phyloP scores from a whole-genome alignment of 2,113 vertebrate species.

The Leptobrachium ailaonicum region DNA sequence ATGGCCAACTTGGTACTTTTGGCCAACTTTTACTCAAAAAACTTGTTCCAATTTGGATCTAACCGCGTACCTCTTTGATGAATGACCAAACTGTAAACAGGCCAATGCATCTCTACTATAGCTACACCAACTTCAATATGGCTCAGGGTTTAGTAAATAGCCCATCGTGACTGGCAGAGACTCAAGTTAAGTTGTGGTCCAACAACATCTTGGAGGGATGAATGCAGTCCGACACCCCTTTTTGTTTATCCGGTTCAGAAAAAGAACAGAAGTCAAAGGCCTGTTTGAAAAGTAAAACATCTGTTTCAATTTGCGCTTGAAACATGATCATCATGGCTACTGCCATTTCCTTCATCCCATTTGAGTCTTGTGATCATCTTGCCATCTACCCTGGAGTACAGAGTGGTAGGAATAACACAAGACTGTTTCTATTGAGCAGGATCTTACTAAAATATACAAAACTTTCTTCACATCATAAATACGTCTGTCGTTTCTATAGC shows the following conservation, averaged over 20 bases:
- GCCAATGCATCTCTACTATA: no score
- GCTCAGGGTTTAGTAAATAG: no score
- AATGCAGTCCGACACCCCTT: no score
- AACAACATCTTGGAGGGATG: no score
- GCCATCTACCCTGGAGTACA: neutral
- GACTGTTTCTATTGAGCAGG: neutral
- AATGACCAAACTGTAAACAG: no score
- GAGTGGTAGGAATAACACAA: neutral
- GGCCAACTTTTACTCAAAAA: no score
- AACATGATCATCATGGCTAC: constrained; percentile 13
- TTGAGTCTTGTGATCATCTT: constrained; percentile 1
- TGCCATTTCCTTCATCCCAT: constrained; percentile 19
- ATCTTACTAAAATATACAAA: neutral
- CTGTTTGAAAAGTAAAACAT: constrained; percentile 35
- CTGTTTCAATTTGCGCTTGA: constrained; percentile 24
- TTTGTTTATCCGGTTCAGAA: constrained; percentile 12
- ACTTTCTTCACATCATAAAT: neutral
- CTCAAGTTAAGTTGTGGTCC: no score
- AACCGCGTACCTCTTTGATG: no score
- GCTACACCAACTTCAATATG: no score
- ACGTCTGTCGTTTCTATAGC: neutral
- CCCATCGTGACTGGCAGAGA: no score
- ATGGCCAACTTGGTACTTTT: no score
- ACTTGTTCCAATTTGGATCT: no score
- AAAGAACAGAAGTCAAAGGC: constrained; percentile 40